Base-by-base conservation (phyloP, 2,113 vertebrate genomes). In the Xiphias gladius region DNA sequence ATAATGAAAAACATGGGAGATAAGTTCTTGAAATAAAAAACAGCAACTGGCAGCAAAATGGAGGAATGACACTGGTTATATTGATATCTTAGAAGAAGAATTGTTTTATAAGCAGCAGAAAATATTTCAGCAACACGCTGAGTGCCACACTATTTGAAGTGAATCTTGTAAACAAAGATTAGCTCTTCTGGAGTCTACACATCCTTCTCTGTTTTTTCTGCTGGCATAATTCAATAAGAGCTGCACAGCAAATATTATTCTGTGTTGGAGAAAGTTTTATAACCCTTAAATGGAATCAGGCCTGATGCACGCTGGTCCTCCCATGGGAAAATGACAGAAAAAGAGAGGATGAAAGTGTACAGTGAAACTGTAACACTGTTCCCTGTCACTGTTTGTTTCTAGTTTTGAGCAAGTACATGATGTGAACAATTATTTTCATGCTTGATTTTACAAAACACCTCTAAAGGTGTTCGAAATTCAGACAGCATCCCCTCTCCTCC, bases 201-300 rank as follows among this genome's bases (percentile, higher is more conserved):
- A 79, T 75, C 61, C 76, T 65, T 70, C 71, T 79, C 22, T 58
- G 46, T 46, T 52, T 76, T 55, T 24, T 86, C 32, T 37, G 57
- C 59, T 78, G 70, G 68, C 57, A 88, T 91, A 92, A 94, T 88
- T 83, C 41, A 90, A 94, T 93, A 73, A 87, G 87, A 83, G 79
- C 76, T 85, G 89, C 92, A 91, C 88, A 91, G 88, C 89, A 94
- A 94, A 94, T 91, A 91, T 93, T 89, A 84, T 91, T 92, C 74
- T 83, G 52, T 81, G 85, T 94, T 84, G 82, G 73, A 88, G 73
- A 91, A 88, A 75, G 76, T 90, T 94, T 91, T 82, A 86, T 87
- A 84, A 64, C 66, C 78, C 67, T 86, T 73, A 90, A 91, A 91
- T 91, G 83, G 88, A 93, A 93, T 93, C 90, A 90, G 88, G 88